These are phyloP conservation scores for Cygnus olor DNA, from an alignment of 2,797 vertebrate species.

Conservation along the genomic window DNA sequence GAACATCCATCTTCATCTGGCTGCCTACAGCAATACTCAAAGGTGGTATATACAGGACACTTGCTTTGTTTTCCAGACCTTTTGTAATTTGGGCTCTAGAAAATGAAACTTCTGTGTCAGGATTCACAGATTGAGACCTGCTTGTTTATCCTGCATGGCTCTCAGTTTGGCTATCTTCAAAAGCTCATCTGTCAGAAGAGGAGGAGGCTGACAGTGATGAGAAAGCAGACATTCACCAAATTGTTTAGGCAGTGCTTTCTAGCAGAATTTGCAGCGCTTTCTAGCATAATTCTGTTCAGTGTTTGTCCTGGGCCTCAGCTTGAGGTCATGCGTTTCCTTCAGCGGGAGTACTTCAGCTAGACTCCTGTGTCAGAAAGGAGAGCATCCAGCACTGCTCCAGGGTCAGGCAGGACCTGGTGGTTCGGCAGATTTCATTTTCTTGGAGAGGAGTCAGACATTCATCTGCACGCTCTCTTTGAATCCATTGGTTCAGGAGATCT, in stretches of 20 bases:
- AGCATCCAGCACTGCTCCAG: neutral
- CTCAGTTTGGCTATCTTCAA: conserved; percentile 64
- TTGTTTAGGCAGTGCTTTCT: conserved; percentile 40
- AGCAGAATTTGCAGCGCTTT: conserved; percentile 29
- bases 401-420: conserved; percentile 6
- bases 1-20: neutral
- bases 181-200: conserved; percentile 62
- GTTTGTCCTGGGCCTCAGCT: conserved; percentile 9
- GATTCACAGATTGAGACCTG: conserved; percentile 47
- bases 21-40: neutral
- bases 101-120: conserved; percentile 30
- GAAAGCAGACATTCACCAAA: conserved; percentile 53
- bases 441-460: conserved; percentile 15
- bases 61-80: conserved; percentile 23
- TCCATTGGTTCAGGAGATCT: conserved; percentile 37
- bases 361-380: neutral
- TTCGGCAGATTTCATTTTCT: conserved; percentile 10
- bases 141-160: conserved; percentile 63
- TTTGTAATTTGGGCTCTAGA: conserved; percentile 19
- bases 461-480: neutral
- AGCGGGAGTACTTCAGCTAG: neutral
- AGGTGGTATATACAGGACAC: neutral
- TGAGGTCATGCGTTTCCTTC: neutral
- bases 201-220: conserved; percentile 63
- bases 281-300: neutral